Conservation (phyloP, 1,140 invertebrate species). For the Conus betulinus region DNA sequence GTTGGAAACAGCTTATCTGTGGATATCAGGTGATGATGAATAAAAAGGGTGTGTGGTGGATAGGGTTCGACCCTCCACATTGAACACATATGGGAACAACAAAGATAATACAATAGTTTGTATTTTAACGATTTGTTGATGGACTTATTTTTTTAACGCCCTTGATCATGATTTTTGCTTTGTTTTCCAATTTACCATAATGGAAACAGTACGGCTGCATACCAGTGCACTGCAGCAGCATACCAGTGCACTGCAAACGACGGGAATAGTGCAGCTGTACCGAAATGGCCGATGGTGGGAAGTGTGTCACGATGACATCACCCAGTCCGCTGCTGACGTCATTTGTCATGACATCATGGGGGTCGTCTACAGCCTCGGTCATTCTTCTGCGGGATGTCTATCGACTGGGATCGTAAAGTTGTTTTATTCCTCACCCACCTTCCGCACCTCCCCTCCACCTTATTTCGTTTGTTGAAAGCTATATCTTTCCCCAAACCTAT, state of each 20-base stretch:
- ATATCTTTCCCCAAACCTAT: neutral
- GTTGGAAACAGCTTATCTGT: too few species aligned
- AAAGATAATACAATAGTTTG: too few species aligned
- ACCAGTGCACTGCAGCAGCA: neutral
- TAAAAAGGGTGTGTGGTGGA: too few species aligned
- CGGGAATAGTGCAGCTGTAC: conserved; percentile 14
- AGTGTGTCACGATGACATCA: conserved; percentile 19
- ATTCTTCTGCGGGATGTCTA: neutral
- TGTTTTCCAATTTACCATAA: too few species aligned
- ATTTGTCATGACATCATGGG: conserved; percentile 22
- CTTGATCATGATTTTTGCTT: too few species aligned
- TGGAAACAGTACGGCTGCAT: too few species aligned
- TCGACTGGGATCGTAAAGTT: neutral
- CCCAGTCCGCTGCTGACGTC: conserved; percentile 23
- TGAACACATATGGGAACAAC: too few species aligned
- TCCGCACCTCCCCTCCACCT: neutral
- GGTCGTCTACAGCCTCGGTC: conserved; percentile 1
- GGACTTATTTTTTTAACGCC: too few species aligned
- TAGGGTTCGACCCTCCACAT: too few species aligned
- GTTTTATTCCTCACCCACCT: neutral
- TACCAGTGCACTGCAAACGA: neutral
- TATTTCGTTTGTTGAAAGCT: neutral
- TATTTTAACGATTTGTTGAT: too few species aligned
- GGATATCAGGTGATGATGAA: too few species aligned
- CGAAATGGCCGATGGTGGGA: conserved; percentile 10